Conservation (phyloP, 2,113 vertebrate genomes). For the Colistium nudipinnis region DNA sequence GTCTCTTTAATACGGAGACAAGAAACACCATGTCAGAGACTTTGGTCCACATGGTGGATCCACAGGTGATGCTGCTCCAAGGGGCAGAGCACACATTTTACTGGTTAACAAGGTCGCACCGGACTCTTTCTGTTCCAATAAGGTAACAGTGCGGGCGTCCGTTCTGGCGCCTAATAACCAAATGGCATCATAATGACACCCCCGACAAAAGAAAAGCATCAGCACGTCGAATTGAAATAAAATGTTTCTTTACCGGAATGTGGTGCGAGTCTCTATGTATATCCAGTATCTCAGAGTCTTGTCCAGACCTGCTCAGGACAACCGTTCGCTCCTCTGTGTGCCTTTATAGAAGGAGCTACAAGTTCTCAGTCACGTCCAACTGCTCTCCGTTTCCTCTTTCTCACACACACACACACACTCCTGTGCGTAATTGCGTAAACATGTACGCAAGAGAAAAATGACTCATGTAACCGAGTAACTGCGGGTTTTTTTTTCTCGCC, state of each 20-base stretch:
- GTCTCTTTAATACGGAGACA: not conserved
- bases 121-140: not conserved
- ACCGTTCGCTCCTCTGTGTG: not conserved
- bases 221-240: not conserved
- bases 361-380: conserved; percentile 1
- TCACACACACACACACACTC: conserved; percentile 1
- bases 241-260: conserved; percentile 55
- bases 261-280: not conserved
- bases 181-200: not conserved
- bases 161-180: no score
- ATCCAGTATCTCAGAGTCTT: not conserved
- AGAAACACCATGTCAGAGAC: not conserved
- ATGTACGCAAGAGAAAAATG: not conserved
- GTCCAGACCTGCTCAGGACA: not conserved
- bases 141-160: not conserved
- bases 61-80: conserved; percentile 3
- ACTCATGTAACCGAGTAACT: not conserved
- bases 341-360: conserved; percentile 23
- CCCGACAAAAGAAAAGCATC: not conserved
- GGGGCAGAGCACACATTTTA: no score
- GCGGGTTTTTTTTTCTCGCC: not conserved
- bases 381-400: not conserved
- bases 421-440: conserved; percentile 11
- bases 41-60: conserved; percentile 1
- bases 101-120: not conserved